Conservation (phyloP, 1,140 invertebrate genomes). For the Sipha flava region DNA sequence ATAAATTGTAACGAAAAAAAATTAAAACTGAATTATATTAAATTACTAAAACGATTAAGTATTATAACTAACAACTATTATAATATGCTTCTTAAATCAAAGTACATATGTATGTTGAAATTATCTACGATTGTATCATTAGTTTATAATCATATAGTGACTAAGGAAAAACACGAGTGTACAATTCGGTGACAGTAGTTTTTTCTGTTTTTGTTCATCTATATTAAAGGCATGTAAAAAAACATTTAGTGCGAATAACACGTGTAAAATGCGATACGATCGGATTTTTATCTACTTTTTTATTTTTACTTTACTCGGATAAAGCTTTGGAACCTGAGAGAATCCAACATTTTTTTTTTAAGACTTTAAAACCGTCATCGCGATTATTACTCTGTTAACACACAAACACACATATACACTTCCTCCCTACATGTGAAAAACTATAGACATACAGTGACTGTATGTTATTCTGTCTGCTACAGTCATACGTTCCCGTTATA, state of each 20-base stretch:
- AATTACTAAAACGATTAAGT: too few species aligned
- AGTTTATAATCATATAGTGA: neutral
- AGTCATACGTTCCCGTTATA: neutral
- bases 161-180: neutral
- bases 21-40: too few species aligned
- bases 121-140: too few species aligned
- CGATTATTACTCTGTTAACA: neutral
- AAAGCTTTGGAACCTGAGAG: neutral
- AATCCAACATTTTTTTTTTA: neutral
- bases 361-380: neutral
- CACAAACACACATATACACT: too few species aligned
- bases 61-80: too few species aligned
- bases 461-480: neutral
- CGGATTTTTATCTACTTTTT: neutral
- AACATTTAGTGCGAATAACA: neutral
- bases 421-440: neutral
- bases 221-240: neutral
- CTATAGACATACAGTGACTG: neutral
- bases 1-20: too few species aligned
- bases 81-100: too few species aligned
- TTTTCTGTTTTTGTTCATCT: neutral
- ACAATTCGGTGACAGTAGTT: neutral
- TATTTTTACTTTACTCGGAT: neutral
- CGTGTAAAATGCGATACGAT: neutral
- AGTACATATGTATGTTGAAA: too few species aligned